These are phyloP conservation scores for Melikaiella ostensackeni DNA, from an alignment of 2,888 invertebrate species.

Conservation along the genomic window DNA sequence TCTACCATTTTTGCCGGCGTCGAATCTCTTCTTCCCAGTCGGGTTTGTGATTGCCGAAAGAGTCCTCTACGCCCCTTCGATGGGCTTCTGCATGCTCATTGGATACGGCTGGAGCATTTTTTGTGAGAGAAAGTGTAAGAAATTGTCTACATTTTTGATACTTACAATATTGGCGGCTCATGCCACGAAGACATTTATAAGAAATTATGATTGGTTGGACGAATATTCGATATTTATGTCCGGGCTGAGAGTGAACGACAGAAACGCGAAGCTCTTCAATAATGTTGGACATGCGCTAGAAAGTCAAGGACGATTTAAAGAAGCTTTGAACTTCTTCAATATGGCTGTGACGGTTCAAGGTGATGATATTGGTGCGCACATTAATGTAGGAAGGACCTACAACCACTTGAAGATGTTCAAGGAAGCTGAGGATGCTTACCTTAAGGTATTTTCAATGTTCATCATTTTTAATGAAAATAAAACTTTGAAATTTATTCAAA, in stretches of 20 bases:
- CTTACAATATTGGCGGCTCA: slow-evolving; percentile 86
- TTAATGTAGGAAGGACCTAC: slow-evolving; percentile 97
- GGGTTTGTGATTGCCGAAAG: slow-evolving; percentile 98
- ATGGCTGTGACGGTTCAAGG: slow-evolving; percentile 95
- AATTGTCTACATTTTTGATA: slow-evolving; percentile 84
- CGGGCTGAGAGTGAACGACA: slow-evolving; percentile 90
- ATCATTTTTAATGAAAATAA: slow-evolving; percentile 34
- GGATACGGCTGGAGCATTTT: slow-evolving; percentile 90
- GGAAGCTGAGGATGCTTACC: slow-evolving; percentile 95
- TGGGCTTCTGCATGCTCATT: slow-evolving; percentile 96
- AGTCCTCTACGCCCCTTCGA: slow-evolving; percentile 96
- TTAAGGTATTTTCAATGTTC: slow-evolving; percentile 79
- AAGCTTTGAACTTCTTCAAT: slow-evolving; percentile 94
- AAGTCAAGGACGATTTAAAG: slow-evolving; percentile 83
- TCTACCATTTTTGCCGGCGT: slow-evolving; percentile 96
- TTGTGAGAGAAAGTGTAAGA: slow-evolving; percentile 82
- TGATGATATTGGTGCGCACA: slow-evolving; percentile 97
- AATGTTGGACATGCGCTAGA: slow-evolving; percentile 98
- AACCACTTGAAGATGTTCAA: slow-evolving; percentile 92
- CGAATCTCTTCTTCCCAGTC: slow-evolving; percentile 98
- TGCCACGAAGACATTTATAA: slow-evolving; percentile 89
- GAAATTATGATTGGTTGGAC: slow-evolving; percentile 95
- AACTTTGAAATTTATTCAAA: too few relatives aligned
- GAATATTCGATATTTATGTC: slow-evolving; percentile 97
- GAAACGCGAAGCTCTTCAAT: slow-evolving; percentile 97